Base-by-base conservation (phyloP, 2,888 invertebrate genomes). In the Caenorhabditis sp. region DNA sequence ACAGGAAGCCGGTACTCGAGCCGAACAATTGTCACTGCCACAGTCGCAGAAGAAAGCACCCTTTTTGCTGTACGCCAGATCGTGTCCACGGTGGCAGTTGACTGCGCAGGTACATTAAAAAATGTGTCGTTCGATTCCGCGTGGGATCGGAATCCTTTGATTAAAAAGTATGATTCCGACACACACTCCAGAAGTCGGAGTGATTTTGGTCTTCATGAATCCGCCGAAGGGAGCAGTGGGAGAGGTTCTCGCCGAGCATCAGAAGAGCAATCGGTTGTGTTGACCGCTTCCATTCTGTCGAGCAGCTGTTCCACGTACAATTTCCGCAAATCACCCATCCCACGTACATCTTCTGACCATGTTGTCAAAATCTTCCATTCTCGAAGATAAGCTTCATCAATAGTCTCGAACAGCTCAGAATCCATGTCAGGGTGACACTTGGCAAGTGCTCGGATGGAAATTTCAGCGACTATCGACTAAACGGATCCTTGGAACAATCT, bases 231-330 rank as follows among this genome's bases (percentile, higher is more conserved):
- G n/a, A n/a, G n/a, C n/a, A n/a, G n/a, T n/a, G n/a, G n/a, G n/a
- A n/a, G n/a, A n/a, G n/a, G n/a, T n/a, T n/a, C 50, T 64, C 71
- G 0, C 76, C 22, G 0, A 61, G 9, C n/a, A 61, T 37, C 28
- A 81, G 20, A 53, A 28, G 0, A 58, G 50, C 81, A 76, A 81
- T 37, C 81, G 44, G 1, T n/a, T n/a, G 76, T 76, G 6, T 55
- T n/a, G 20, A 61, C 70, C 3, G 65, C 26, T 67, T 81, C 67
- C 20, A 81, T 35, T 22, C 76, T 51, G 1, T 55, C 51, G 4
- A 77, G 40, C 0, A 81, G 20, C 20, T 71, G 28, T 11, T 81
- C 76, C n/a, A 81, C 61, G 28, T 81, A 67, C n/a, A 50, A 26
- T 22, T 26, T 58, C 4, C 81, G n/a, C 47, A 70, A 55, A 4